phyloP scores from a whole-genome alignment of 2,797 vertebrate genomes.

The Neomorphus geoffroyi region DNA sequence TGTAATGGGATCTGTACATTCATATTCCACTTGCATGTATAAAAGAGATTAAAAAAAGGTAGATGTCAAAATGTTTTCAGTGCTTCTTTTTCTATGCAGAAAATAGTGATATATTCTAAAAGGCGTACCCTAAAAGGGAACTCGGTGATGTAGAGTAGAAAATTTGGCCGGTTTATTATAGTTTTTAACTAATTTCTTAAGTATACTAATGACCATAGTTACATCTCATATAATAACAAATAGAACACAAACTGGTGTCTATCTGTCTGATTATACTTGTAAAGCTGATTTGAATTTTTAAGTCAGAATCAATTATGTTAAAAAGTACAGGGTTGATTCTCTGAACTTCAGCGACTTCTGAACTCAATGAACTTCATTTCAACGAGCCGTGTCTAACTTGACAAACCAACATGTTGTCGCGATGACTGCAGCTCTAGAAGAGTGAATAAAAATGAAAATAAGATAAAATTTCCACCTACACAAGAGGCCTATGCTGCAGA shows the following conservation, averaged over 20 bases:
- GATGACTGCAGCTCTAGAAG: not conserved
- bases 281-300: not conserved
- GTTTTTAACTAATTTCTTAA: not conserved
- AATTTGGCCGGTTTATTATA: not conserved
- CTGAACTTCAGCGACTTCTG: not conserved
- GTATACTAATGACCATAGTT: not conserved
- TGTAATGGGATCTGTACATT: not conserved
- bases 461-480: not conserved
- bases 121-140: not conserved
- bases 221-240: not conserved
- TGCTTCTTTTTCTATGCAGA: not conserved
- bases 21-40: not conserved
- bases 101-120: not conserved
- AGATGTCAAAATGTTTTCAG: not conserved
- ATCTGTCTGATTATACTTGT: not conserved
- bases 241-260: not conserved
- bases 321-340: not conserved
- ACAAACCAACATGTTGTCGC: not conserved
- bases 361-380: not conserved
- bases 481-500: not conserved
- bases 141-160: not conserved
- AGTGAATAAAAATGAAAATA: not conserved
- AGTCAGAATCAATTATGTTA: not conserved
- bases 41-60: not conserved
- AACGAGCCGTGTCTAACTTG: not conserved